These are phyloP conservation scores for Cyprinella venusta DNA, from an alignment of 2,797 vertebrate species.

Conservation along the genomic window DNA sequence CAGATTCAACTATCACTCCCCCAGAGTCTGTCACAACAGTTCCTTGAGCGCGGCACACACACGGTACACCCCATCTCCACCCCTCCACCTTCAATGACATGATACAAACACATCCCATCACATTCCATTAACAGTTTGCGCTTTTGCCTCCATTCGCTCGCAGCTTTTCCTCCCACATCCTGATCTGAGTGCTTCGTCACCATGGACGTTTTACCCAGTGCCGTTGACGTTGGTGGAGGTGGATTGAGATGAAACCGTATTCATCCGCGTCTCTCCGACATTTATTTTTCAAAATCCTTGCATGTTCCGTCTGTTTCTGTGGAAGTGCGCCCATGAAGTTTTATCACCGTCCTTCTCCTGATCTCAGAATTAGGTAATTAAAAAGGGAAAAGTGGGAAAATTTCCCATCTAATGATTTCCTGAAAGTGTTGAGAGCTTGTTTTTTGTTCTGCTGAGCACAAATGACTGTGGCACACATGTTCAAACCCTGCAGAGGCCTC, in stretches of 20 bases:
- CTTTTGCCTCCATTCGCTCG: slow-evolving; percentile 36
- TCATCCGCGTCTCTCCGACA: too few relatives aligned
- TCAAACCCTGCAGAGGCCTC: slow-evolving; percentile 53
- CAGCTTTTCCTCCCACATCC: slow-evolving; percentile 20
- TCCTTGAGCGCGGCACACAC: slow-evolving; percentile 68
- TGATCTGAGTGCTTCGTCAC: slow-evolving; percentile 11
- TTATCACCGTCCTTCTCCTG: background rate
- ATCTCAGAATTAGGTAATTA: slow-evolving; percentile 6
- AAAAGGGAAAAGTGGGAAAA: slow-evolving; percentile 15
- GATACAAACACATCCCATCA: slow-evolving; percentile 60
- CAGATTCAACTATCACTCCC: slow-evolving; percentile 79
- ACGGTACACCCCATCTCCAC: slow-evolving; percentile 52
- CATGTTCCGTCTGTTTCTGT: background rate
- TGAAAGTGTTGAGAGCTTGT: slow-evolving; percentile 35
- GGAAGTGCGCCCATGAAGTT: background rate
- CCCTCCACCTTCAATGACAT: slow-evolving; percentile 52
- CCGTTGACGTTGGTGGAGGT: background rate
- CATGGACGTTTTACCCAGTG: background rate
- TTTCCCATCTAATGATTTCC: slow-evolving; percentile 11
- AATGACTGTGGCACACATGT: slow-evolving; percentile 46
- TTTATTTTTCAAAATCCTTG: background rate
- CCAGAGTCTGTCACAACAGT: slow-evolving; percentile 85
- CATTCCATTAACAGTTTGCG: slow-evolving; percentile 67
- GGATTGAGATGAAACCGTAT: background rate
- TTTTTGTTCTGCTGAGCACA: slow-evolving; percentile 29